phyloP scores from a whole-genome alignment of 2,113 vertebrate genomes.

The Aspiorhynchus laticeps region DNA sequence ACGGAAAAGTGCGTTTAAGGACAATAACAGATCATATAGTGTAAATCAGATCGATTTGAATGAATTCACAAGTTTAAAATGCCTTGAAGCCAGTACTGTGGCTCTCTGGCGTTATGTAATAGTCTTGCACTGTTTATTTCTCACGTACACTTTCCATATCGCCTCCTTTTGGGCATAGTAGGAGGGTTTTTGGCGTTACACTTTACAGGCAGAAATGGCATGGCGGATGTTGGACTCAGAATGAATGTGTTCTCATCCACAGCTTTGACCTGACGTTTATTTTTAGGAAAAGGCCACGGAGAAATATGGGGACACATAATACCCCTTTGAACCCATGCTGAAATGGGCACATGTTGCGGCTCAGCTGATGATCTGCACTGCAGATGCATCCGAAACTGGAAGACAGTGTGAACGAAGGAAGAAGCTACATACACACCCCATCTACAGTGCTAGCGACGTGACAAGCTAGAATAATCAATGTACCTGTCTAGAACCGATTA shows the following conservation, averaged over 20 bases:
- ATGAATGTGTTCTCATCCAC: background rate
- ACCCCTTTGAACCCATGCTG: constrained; percentile 22
- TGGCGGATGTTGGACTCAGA: background rate
- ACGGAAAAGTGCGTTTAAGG: background rate
- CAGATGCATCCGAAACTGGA: constrained; percentile 30
- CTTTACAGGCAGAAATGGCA: background rate
- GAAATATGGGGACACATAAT: constrained; percentile 33
- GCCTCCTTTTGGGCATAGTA: background rate
- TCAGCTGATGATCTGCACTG: constrained; percentile 50
- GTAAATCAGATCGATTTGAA: background rate
- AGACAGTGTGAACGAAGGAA: background rate
- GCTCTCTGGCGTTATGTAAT: background rate
- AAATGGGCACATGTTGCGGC: constrained; percentile 47
- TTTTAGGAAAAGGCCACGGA: constrained; percentile 10
- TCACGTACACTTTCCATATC: constrained; percentile 28
- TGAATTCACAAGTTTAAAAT: background rate
- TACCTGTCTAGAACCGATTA: background rate
- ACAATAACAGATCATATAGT: background rate
- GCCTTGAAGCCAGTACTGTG: background rate
- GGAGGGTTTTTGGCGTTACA: background rate
- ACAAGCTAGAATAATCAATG: background rate
- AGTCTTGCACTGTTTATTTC: background rate
- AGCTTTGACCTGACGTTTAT: constrained; percentile 34
- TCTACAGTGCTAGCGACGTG: background rate
- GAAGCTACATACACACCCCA: background rate